These are phyloP conservation scores for Pristionchus arcanus DNA, from an alignment of 2,888 invertebrate genomes.

Conservation along the genomic window DNA sequence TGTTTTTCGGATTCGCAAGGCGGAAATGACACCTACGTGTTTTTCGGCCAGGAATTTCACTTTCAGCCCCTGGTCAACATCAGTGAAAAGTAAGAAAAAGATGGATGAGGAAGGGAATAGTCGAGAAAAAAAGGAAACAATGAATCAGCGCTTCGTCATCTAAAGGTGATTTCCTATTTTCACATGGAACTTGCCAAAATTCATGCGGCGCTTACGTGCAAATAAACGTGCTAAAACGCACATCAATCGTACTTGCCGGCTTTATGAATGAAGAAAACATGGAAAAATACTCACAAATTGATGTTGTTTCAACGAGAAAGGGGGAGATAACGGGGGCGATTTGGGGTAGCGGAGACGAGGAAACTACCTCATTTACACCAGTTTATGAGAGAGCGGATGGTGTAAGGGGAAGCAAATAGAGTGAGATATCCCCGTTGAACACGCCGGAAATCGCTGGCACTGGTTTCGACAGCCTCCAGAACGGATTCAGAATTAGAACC, in stretches of 20 bases:
- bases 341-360: neutral
- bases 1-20: neutral
- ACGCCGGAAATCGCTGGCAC: too few relatives aligned
- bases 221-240: too few relatives aligned
- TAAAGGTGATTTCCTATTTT: too few relatives aligned
- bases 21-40: neutral
- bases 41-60: neutral
- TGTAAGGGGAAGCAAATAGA: neutral
- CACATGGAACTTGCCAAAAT: too few relatives aligned
- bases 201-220: too few relatives aligned
- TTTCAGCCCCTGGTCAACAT: neutral
- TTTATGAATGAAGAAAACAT: neutral
- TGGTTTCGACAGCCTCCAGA: too few relatives aligned
- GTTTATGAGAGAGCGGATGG: neutral
- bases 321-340: neutral
- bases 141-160: too few relatives aligned
- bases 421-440: neutral
- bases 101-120: too few relatives aligned
- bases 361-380: constrained; percentile 38
- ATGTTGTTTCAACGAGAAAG: neutral
- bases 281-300: neutral
- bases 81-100: too few relatives aligned
- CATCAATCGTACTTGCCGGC: too few relatives aligned
- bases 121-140: too few relatives aligned
- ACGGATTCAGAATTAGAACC: too few relatives aligned